These are phyloP conservation scores for Ptychochromis oligacanthus DNA, from an alignment of 2,113 vertebrate genomes.

Conservation along the genomic window DNA sequence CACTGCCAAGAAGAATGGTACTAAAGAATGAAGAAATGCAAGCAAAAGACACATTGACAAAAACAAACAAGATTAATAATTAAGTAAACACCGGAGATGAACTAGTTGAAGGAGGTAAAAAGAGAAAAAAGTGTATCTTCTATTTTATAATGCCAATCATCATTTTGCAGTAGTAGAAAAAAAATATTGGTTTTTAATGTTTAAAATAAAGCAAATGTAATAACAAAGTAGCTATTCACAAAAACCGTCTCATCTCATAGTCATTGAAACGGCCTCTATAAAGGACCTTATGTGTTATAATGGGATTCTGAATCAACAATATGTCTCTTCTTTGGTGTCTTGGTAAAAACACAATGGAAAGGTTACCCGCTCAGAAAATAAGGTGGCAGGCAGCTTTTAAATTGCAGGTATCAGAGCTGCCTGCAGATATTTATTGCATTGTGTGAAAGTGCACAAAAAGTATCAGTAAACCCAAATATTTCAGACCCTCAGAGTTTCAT, in stretches of 20 bases:
- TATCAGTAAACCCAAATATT: neutral
- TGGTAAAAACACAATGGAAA: slow-evolving; percentile 12
- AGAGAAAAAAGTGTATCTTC: neutral
- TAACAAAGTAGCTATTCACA: neutral
- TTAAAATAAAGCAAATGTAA: neutral
- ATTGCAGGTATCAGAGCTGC: neutral
- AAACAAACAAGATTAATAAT: neutral
- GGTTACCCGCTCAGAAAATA: neutral
- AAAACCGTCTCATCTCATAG: neutral
- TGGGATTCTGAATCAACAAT: neutral
- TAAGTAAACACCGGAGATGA: neutral
- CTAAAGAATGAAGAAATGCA: neutral
- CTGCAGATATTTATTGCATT: neutral
- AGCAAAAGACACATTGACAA: neutral
- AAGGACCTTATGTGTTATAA: neutral
- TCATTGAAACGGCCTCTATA: slow-evolving; percentile 5
- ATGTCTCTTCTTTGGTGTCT: neutral
- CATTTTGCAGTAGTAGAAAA: neutral
- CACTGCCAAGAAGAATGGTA: neutral
- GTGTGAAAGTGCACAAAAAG: neutral
- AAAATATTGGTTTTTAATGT: neutral
- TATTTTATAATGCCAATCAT: neutral
- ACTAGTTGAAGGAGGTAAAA: neutral
- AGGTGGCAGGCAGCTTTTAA: neutral
- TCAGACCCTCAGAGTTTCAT: neutral